Conservation (phyloP, 2,797 vertebrate genomes). For the Enteromius radiatus region DNA sequence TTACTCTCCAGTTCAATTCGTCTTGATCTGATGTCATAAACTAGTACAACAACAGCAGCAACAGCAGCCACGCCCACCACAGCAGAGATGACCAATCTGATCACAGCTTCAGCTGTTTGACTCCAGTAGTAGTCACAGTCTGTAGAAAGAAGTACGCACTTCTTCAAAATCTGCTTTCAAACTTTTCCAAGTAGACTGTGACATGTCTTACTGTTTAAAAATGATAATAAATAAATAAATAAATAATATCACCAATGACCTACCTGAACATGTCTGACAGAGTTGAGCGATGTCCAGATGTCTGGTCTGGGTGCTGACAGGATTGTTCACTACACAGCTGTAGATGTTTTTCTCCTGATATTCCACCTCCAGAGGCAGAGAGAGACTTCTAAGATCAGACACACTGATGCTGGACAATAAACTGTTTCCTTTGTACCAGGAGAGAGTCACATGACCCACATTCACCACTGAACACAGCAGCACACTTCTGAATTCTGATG, state of each 20-base stretch:
- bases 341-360: not conserved
- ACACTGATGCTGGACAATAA: not conserved
- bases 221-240: too few species aligned
- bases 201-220: too few species aligned
- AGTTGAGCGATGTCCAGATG: not conserved
- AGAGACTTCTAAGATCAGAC: not conserved
- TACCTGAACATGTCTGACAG: not conserved
- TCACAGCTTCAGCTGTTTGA: not conserved
- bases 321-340: not conserved
- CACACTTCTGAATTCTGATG: not conserved
- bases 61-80: not conserved
- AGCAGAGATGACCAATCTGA: not conserved
- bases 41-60: not conserved
- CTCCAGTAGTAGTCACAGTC: not conserved
- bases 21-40: not conserved
- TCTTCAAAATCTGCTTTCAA: too few species aligned
- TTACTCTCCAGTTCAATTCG: not conserved
- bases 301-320: not conserved
- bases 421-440: not conserved
- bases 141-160: not conserved
- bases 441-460: not conserved
- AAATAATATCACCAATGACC: not conserved
- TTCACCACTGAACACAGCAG: not conserved
- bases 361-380: conserved; percentile 3
- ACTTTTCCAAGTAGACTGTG: too few species aligned